These are phyloP conservation scores for Sebastes ruberrimus DNA, from an alignment of 2,797 vertebrate species.

Conservation along the genomic window DNA sequence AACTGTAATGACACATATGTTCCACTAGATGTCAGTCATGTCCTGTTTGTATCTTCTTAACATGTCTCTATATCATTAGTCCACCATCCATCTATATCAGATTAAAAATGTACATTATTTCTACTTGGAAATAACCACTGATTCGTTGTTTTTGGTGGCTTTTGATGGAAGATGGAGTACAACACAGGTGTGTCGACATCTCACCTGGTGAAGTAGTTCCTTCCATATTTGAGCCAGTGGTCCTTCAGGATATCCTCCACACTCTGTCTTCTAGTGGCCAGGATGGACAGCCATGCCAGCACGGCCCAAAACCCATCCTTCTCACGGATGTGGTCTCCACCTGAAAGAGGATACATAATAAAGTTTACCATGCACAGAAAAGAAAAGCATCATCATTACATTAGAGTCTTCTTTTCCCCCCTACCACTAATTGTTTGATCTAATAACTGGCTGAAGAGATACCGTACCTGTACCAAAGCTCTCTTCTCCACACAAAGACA, in stretches of 20 bases:
- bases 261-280: conserved; percentile 90
- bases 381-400: neutral
- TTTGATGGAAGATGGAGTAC: neutral
- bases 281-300: conserved; percentile 96
- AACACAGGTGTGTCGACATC: neutral
- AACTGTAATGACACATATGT: conserved; percentile 5
- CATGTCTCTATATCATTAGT: neutral
- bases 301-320: conserved; percentile 98
- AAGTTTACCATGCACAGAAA: neutral
- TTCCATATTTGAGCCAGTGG: conserved; percentile 95
- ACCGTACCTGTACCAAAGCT: conserved; percentile 92
- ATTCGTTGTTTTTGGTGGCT: neutral
- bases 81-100: neutral
- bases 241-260: conserved; percentile 93
- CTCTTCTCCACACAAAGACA: conserved; percentile 97
- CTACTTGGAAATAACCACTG: neutral
- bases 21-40: conserved; percentile 63
- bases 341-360: conserved; percentile 66
- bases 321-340: conserved; percentile 96
- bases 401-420: neutral
- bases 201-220: conserved; percentile 96
- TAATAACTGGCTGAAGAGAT: conserved; percentile 49
- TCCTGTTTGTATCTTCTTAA: neutral
- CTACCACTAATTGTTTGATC: neutral
- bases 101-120: neutral